A percentile compares a stretch with the other conserved stretches of the same genome.
Conservation (phyloP, 2,113 vertebrate species). For the Calyptomena viridis region DNA sequence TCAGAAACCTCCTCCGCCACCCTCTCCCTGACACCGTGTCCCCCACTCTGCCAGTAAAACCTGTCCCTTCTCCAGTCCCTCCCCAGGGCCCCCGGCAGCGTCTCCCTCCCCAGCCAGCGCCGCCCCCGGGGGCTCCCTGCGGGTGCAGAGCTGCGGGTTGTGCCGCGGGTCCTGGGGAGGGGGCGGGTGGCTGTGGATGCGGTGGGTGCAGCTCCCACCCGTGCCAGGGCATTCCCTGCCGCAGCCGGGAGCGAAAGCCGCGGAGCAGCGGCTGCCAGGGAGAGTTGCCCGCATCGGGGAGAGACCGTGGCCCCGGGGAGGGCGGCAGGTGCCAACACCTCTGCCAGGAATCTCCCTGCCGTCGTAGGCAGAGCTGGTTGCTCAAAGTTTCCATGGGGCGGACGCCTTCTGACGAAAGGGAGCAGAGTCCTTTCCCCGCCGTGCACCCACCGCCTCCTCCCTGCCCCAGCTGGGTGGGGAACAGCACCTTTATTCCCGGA, state of each 20-base stretch:
- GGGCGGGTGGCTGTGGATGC: not conserved
- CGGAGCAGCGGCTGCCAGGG: not conserved
- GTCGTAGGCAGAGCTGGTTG: not conserved
- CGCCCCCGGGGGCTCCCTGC: no score
- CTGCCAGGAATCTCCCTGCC: not conserved
- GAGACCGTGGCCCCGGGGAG: not conserved
- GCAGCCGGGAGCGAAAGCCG: fast-evolving
- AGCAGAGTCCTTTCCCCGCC: not conserved
- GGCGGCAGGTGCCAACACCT: not conserved
- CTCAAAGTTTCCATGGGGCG: conserved; percentile 12
- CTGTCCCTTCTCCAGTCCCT: not conserved
- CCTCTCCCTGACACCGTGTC: not conserved
- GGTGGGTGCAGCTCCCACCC: fast-evolving
- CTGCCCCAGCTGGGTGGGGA: not conserved
- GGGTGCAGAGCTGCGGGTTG: not conserved
- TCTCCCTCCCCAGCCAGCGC: not conserved
- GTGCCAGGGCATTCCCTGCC: fast-evolving
- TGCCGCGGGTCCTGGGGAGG: not conserved
- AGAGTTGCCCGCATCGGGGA: not conserved
- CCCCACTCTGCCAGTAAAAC: not conserved
- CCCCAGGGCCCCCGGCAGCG: not conserved
- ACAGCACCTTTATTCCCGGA: fast-evolving
- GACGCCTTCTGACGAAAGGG: not conserved
- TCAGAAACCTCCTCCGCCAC: not conserved
- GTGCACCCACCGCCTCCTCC: not conserved